Percentiles rank a stretch among this genome's conserved stretches.
These are phyloP conservation scores for Takifugu rubripes DNA, from an alignment of 2,797 vertebrate species.

Conservation along the genomic window DNA sequence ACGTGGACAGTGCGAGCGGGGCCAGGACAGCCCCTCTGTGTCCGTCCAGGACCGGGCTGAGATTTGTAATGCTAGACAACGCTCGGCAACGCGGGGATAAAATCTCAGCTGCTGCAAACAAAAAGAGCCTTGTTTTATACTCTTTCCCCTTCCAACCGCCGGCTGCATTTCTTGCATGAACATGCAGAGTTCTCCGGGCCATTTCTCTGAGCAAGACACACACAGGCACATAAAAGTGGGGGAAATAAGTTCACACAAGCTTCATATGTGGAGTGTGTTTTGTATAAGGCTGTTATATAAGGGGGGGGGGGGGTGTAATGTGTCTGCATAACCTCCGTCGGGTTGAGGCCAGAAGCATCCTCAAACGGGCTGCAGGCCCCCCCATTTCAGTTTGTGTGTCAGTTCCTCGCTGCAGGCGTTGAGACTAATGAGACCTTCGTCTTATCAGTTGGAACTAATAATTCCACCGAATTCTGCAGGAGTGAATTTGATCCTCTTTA, in stretches of 20 bases:
- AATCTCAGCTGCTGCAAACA: conserved; percentile 55
- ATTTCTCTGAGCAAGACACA: conserved; percentile 35
- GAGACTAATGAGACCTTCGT: background rate
- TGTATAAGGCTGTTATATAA: conserved; percentile 10
- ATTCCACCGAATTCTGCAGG: background rate
- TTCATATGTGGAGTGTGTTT: conserved; percentile 32
- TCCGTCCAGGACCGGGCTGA: conserved; percentile 61
- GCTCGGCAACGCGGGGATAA: conserved; percentile 63
- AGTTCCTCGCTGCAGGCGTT: conserved; percentile 9
- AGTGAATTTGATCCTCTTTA: conserved; percentile 1
- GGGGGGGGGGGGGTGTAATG: background rate
- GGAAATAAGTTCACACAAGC: conserved; percentile 16
- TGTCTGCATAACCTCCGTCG: conserved; percentile 3
- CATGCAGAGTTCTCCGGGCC: conserved; percentile 38
- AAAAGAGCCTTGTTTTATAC: conserved; percentile 64
- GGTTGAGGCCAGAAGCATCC: conserved; percentile 20
- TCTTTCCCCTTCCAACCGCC: conserved; percentile 31
- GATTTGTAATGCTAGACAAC: conserved; percentile 77
- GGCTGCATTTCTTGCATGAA: conserved; percentile 48
- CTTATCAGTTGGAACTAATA: background rate
- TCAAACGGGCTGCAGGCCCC: conserved; percentile 34
- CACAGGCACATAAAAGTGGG: conserved; percentile 2
- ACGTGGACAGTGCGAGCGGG: conserved; percentile 54
- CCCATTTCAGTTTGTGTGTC: conserved; percentile 24
- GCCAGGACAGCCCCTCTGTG: conserved; percentile 66